Evolutionary conservation across 2,888 invertebrate species (phyloP).

Genomic region (Pheosia gnoma): DNA sequence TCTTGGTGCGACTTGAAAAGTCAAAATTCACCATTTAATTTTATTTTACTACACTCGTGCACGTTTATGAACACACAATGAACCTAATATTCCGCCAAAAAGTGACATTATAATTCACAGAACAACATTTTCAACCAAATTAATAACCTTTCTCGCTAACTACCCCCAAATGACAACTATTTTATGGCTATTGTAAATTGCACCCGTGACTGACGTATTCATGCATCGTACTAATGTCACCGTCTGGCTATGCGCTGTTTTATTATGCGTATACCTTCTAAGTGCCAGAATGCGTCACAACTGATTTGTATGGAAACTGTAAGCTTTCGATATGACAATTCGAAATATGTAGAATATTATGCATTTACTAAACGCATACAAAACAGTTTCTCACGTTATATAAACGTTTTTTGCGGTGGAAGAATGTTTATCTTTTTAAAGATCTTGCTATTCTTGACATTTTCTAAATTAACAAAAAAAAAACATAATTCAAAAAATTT

Average conservation of each 20-base stretch:
- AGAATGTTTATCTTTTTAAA: background rate
- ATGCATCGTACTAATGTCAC: slow-evolving; percentile 34
- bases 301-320: slow-evolving; percentile 37
- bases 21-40: too few species aligned
- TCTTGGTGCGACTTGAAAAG: too few species aligned
- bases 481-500: too few species aligned
- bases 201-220: slow-evolving; percentile 14
- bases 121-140: too few species aligned
- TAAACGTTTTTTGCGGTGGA: background rate
- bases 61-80: too few species aligned
- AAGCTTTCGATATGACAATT: slow-evolving; percentile 7
- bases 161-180: background rate
- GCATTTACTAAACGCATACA: background rate
- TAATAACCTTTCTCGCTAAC: background rate
- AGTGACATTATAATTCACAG: too few species aligned
- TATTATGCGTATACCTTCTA: slow-evolving; percentile 12
- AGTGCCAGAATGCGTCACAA: slow-evolving; percentile 28
- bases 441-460: too few species aligned
- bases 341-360: background rate
- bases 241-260: slow-evolving; percentile 41
- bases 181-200: slow-evolving; percentile 1
- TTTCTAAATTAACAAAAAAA: too few species aligned
- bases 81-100: too few species aligned
- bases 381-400: background rate
- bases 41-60: too few species aligned